Evolutionary conservation across 2,888 invertebrate genomes (phyloP).

Genomic region (Cryptus viduatorius): DNA sequence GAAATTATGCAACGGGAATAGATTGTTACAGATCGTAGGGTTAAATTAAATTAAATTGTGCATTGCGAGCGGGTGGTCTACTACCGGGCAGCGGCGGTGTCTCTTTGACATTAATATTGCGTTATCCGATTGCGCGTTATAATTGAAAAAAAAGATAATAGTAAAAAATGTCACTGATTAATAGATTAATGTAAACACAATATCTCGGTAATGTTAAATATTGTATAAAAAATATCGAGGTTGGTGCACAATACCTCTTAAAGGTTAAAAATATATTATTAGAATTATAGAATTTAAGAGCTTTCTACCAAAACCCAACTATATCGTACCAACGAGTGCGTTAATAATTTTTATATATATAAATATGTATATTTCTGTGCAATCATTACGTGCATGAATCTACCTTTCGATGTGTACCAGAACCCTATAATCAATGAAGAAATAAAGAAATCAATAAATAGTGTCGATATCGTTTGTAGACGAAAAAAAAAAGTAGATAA

Average conservation of each 20-base stretch:
- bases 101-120: slow-evolving; percentile 11
- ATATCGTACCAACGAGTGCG: slow-evolving; percentile 47
- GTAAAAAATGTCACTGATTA: background rate
- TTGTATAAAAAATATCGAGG: background rate
- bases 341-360: slow-evolving; percentile 33
- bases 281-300: slow-evolving; percentile 24
- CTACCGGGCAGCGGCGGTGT: slow-evolving; percentile 74
- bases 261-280: slow-evolving; percentile 29
- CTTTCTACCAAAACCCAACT: slow-evolving; percentile 52
- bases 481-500: background rate
- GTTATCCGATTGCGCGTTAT: background rate
- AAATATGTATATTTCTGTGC: slow-evolving; percentile 49
- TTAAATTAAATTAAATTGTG: slow-evolving; percentile 76
- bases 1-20: slow-evolving; percentile 37
- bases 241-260: slow-evolving; percentile 31
- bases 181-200: background rate
- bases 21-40: slow-evolving; percentile 11
- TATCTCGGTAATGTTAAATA: slow-evolving; percentile 13
- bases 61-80: slow-evolving; percentile 80
- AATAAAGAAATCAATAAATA: slow-evolving; percentile 72
- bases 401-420: slow-evolving; percentile 79
- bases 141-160: background rate
- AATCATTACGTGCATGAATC: slow-evolving; percentile 66
- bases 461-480: slow-evolving; percentile 30
- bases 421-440: slow-evolving; percentile 81